Percentiles rank a stretch among this genome's conserved stretches.
These are phyloP conservation scores for Hydrochoerus hydrochaeris DNA, from an alignment of 2,113 vertebrate species.

Conservation along the genomic window DNA sequence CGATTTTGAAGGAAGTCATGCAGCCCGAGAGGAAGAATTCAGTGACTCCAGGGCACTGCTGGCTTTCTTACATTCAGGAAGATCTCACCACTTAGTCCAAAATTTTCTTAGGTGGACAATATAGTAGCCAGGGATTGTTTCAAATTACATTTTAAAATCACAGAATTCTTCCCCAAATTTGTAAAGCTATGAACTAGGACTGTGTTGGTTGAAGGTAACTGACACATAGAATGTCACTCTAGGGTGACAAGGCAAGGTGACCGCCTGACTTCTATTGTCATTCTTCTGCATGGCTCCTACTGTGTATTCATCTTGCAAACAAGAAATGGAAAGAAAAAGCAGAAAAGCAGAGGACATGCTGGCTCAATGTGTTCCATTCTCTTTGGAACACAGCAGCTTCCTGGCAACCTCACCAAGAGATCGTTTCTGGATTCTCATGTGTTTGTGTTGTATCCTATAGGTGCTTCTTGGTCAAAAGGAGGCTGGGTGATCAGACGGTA, in stretches of 20 bases:
- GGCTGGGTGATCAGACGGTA: background rate
- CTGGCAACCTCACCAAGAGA: background rate
- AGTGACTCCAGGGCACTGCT: background rate
- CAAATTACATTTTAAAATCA: background rate
- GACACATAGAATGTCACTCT: background rate
- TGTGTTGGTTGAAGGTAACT: background rate
- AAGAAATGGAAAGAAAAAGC: background rate
- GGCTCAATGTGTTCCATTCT: background rate
- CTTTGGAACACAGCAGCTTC: background rate
- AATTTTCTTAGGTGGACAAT: background rate
- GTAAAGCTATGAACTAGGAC: background rate
- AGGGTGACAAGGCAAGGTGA: background rate
- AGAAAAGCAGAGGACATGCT: background rate
- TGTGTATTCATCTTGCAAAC: background rate
- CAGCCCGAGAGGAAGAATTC: background rate
- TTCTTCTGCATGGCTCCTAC: background rate
- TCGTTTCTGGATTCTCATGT: background rate
- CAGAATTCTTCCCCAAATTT: background rate
- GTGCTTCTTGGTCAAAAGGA: background rate
- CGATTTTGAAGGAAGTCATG: background rate
- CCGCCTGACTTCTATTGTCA: background rate
- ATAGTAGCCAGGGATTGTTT: background rate
- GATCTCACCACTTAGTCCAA: background rate
- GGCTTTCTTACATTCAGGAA: background rate
- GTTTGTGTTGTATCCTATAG: background rate